Evolutionary conservation across 2,888 invertebrate species (phyloP).

Genomic region (Melipona bicolor): DNA sequence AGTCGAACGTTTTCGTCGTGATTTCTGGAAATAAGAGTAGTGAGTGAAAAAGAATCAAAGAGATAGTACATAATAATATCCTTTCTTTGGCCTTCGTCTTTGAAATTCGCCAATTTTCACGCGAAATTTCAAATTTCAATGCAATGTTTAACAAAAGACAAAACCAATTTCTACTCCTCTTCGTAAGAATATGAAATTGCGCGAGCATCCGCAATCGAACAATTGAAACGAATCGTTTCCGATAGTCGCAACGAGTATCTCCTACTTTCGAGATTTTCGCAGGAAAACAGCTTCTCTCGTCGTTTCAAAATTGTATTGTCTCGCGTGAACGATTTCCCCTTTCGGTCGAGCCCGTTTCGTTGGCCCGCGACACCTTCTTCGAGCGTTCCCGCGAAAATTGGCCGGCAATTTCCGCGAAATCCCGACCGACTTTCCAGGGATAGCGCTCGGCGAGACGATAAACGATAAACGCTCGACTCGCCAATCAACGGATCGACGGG

Average conservation of each 20-base stretch:
- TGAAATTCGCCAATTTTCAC: too few relatives aligned
- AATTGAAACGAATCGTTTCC: not conserved
- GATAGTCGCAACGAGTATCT: not conserved
- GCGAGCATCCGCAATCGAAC: not conserved
- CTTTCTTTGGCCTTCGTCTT: not conserved
- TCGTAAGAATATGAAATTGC: too few relatives aligned
- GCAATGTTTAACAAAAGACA: too few relatives aligned
- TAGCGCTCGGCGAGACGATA: not conserved
- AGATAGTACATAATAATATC: not conserved
- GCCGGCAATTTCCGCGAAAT: not conserved
- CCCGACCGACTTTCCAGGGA: not conserved
- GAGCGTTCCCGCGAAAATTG: not conserved
- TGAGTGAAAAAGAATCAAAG: not conserved
- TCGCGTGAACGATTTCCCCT: slow-evolving; percentile 49
- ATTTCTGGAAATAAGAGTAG: not conserved
- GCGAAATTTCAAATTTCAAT: too few relatives aligned
- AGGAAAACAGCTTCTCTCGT: not conserved
- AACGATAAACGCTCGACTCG: slow-evolving; percentile 14
- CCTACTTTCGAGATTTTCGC: too few relatives aligned
- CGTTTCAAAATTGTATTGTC: slow-evolving; percentile 54
- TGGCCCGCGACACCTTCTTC: not conserved
- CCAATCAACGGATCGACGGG: slow-evolving; percentile 18
- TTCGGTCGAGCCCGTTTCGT: not conserved
- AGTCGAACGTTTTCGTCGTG: too few relatives aligned
- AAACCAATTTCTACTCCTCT: too few relatives aligned